These are phyloP conservation scores for Cydia amplana DNA, from an alignment of 1,140 invertebrate genomes.

Conservation along the genomic window DNA sequence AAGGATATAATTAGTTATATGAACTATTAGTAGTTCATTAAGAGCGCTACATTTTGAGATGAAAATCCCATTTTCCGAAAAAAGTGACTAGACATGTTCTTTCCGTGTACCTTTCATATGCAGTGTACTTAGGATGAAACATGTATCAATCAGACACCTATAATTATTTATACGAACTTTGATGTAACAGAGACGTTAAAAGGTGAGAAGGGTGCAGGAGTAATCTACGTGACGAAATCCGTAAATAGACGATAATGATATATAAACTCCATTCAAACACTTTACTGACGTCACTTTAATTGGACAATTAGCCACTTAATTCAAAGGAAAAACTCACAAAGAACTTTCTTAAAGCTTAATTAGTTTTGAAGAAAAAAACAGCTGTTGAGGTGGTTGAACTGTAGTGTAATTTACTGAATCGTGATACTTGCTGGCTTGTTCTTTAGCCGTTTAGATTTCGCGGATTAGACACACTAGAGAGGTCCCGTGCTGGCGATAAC, in stretches of 20 bases:
- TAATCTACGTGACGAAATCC: constrained; percentile 1
- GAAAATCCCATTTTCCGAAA: too few species aligned
- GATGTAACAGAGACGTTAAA: too few species aligned
- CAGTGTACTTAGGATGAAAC: too few species aligned
- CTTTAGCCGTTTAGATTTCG: constrained; percentile 8
- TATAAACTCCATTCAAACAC: background rate
- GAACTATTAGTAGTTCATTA: too few species aligned
- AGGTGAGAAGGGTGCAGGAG: background rate
- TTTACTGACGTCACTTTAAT: background rate
- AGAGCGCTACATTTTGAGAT: too few species aligned
- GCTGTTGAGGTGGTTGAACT: constrained; percentile 24
- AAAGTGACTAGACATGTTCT: too few species aligned
- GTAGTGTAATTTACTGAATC: constrained; percentile 12
- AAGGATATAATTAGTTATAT: too few species aligned
- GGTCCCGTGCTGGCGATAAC: background rate
- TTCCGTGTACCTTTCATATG: too few species aligned
- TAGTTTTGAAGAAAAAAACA: constrained; percentile 19
- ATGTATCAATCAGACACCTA: too few species aligned
- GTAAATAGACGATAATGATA: background rate
- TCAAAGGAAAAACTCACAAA: background rate
- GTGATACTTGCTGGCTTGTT: constrained; percentile 12
- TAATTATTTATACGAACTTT: too few species aligned
- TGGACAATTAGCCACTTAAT: constrained; percentile 21
- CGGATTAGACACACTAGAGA: constrained; percentile 27
- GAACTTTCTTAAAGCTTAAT: background rate